Conservation (phyloP, 2,888 invertebrate genomes). For the Hedya salicella region DNA sequence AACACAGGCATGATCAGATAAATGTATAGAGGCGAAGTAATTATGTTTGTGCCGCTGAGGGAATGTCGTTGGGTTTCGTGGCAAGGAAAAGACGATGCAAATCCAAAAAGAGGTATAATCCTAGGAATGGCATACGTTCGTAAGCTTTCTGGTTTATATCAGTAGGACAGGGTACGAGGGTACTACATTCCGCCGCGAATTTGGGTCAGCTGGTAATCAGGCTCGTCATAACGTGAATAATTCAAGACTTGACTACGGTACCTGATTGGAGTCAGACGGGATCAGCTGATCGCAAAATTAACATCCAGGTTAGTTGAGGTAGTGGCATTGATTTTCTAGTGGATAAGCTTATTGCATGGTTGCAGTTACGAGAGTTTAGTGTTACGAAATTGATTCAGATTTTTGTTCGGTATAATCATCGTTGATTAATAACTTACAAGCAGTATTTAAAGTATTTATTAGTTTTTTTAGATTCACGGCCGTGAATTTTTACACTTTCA, state of each 20-base stretch:
- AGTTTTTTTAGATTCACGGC: too few species aligned
- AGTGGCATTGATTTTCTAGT: background rate
- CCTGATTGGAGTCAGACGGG: conserved; percentile 58
- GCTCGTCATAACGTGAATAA: conserved; percentile 67
- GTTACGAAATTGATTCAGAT: too few species aligned
- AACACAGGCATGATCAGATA: conserved; percentile 31
- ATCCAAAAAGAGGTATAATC: conserved; percentile 7
- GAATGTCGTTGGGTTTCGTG: conserved; percentile 33
- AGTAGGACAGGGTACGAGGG: conserved; percentile 46
- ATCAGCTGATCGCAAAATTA: conserved; percentile 24
- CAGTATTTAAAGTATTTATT: too few species aligned
- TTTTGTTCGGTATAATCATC: too few species aligned
- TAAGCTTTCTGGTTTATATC: conserved; percentile 34
- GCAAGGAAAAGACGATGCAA: conserved; percentile 1
- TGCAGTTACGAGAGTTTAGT: too few species aligned
- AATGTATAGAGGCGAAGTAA: conserved; percentile 35
- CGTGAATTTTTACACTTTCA: too few species aligned
- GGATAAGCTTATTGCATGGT: background rate
- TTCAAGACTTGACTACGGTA: conserved; percentile 54
- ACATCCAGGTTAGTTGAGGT: conserved; percentile 1
- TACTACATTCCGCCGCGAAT: conserved; percentile 55
- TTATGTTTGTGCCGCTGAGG: conserved; percentile 36
- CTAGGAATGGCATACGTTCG: background rate
- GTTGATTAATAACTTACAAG: too few species aligned
- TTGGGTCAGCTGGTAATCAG: conserved; percentile 71